Base-by-base conservation (phyloP, 2,113 vertebrate species). In the Petrocephalus microphthalmus region DNA sequence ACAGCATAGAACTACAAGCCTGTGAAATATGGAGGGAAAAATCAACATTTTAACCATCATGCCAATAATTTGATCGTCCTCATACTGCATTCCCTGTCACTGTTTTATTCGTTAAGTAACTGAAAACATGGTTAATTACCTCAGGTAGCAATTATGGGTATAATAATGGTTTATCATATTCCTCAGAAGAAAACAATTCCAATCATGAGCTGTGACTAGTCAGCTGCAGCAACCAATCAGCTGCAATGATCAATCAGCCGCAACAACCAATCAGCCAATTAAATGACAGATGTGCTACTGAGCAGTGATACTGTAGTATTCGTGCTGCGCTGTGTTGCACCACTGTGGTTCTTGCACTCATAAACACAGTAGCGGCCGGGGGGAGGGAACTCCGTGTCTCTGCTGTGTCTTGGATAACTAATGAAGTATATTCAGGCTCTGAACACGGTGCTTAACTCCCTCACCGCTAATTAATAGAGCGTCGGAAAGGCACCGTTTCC, bases 381-480 rank as follows among this genome's bases (percentile, higher is more conserved):
- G 60, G 56, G n/a, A 11, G 53, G 56, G 25, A n/a, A 37, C 57
- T 42, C 54, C 19, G 29, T 86, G 56, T 60, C 17, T 37, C 85
- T 22, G 11, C 49, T 90, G 89, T 88, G 88, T 71, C 86, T 74
- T 2, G 87, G 89, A 90, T 90, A 92, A 93, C 93, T 94, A 95
- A 95, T 94, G 93, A 94, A 94, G 93, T 94, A 93, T 91, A 90
- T 90, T 93, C 87, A 87, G 91, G 92, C 92, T 93, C 91, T 92
- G 92, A 94, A 93, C 92, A 93, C 86, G 91, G 90, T 89, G 89
- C 92, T 64, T 94, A 94, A 94, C 93, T 93, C 94, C 90, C 93
- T 94, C 91, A 94, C 91, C 88, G 84, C 90, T 94, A 94, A 95
- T 95, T 94, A 95, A 93, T 92, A 91, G 92, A 92, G 93, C 89